Percentiles rank a stretch among this genome's conserved stretches.
phyloP scores from a whole-genome alignment of 2,888 invertebrate genomes.

The Ephialtes manifestator region DNA sequence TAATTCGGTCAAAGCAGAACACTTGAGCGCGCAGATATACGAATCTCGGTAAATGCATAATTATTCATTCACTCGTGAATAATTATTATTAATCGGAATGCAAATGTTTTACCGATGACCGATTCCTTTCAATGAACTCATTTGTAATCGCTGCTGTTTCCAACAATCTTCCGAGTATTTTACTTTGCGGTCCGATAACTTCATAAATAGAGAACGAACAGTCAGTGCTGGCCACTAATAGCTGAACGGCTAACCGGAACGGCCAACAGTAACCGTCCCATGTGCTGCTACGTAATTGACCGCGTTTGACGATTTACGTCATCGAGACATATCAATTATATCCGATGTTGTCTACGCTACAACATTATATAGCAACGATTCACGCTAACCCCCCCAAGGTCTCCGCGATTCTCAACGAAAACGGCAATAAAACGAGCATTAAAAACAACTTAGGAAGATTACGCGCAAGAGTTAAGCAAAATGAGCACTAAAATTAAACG shows the following conservation, averaged over 20 bases:
- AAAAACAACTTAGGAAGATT: neutral
- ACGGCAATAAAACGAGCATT: neutral
- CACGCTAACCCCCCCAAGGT: neutral
- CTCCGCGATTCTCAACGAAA: conserved; percentile 2
- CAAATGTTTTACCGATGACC: neutral
- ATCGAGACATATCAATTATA: conserved; percentile 47
- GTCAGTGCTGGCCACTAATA: conserved; percentile 9
- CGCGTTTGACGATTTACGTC: conserved; percentile 46
- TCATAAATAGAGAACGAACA: conserved; percentile 14
- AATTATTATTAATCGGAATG: neutral
- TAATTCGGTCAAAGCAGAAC: neutral
- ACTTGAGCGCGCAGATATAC: neutral
- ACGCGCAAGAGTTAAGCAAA: neutral
- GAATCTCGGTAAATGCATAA: neutral
- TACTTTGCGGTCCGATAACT: conserved; percentile 32
- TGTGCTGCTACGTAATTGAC: conserved; percentile 46
- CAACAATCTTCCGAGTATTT: conserved; percentile 14
- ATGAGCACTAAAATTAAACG: neutral
- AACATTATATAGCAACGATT: neutral
- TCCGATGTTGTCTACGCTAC: conserved; percentile 2
- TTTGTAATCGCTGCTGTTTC: conserved; percentile 4
- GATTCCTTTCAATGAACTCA: conserved; percentile 42
- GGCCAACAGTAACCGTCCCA: conserved; percentile 19
- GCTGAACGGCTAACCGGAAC: conserved; percentile 16
- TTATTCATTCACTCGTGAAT: neutral